Base-by-base conservation (phyloP, 1,140 invertebrate species). In the Lepeophtheirus salmonis region DNA sequence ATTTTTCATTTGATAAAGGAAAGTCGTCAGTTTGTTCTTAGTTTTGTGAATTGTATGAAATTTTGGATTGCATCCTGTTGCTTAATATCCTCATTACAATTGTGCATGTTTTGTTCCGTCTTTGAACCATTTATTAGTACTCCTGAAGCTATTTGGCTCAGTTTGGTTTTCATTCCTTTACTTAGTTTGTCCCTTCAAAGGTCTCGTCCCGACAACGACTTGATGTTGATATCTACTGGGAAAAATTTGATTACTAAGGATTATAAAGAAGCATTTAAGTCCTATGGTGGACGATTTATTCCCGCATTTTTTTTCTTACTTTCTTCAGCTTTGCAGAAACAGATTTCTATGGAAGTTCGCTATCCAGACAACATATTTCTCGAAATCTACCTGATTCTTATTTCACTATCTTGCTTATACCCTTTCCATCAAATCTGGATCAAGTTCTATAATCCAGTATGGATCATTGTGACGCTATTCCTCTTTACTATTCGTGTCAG, bases 21-120 rank as follows among this genome's bases (percentile, higher is more conserved):
- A 78, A 86, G 89, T 57, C 78, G 90, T 14, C 84, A 91, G 74
- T 88, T 84, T 70, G 84, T 84, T 71, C 78, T 81, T 64, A 81
- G 81, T 62, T 71, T 91, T 61, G 83, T 86, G 79, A 91, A 87
- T 74, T 78, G 76, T 69, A 78, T 87, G 50, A 86, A 94, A 73
- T 89, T 90, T 70, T 89, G 89, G 86, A 73, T 89, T 50, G 88
- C 84, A 68, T 87, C 89, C 49, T 88, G 84, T 69, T 86, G 82
- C 68, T 80, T 80, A 57, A 76, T 87, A 54, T 80, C 83, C 71
- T 91, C 18, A 80, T 79, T 20, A 70, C 84, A 59, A 82, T 61
- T 75, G 17, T 62, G 75, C 24, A 66, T 73, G 16, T 41, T 60
- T n/a, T 56, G 54, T 48, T 50, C 77, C 6, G 55, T 79, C 2